Percentiles rank a stretch among this genome's conserved stretches.
Evolutionary conservation across 2,888 invertebrate species (phyloP).

Genomic region (Lacanobia oleracea): DNA sequence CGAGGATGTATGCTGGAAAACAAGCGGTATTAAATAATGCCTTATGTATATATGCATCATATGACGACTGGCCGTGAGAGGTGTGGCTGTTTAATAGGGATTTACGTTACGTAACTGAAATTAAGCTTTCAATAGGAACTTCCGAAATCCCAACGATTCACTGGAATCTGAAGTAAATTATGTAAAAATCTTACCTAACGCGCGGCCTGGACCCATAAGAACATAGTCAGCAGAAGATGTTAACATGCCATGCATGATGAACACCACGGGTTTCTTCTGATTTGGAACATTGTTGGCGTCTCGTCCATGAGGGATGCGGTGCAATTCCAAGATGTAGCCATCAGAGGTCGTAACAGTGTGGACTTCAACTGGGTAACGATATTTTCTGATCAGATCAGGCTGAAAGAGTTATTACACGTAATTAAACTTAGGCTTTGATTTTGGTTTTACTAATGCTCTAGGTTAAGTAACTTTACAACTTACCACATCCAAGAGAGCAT

Average conservation of each 20-base stretch:
- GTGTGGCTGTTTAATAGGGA: not conserved
- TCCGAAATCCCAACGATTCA: not conserved
- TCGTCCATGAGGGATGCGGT: slow-evolving; percentile 92
- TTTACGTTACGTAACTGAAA: not conserved
- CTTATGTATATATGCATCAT: not conserved
- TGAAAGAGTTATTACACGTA: slow-evolving; percentile 17
- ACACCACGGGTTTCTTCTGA: slow-evolving; percentile 88
- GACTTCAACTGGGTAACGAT: slow-evolving; percentile 92
- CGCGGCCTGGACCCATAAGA: slow-evolving; percentile 92
- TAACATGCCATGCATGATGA: slow-evolving; percentile 94
- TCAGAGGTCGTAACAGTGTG: slow-evolving; percentile 93
- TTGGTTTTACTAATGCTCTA: no score
- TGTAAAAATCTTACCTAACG: slow-evolving; percentile 88
- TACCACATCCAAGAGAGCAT: slow-evolving; percentile 82
- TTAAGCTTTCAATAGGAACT: not conserved
- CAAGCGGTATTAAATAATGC: not conserved
- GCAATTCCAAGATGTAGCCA: slow-evolving; percentile 94
- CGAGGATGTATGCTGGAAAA: slow-evolving; percentile 86
- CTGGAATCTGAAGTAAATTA: not conserved
- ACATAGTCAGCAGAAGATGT: slow-evolving; percentile 94
- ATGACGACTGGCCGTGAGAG: not conserved
- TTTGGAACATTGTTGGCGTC: slow-evolving; percentile 81
- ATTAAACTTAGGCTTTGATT: not conserved
- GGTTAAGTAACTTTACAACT: slow-evolving; percentile 62
- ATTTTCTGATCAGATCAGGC: slow-evolving; percentile 88